Percentiles rank a stretch among this genome's conserved stretches.
phyloP scores from a whole-genome alignment of 2,888 invertebrate genomes.

The Amphipoea lucens region DNA sequence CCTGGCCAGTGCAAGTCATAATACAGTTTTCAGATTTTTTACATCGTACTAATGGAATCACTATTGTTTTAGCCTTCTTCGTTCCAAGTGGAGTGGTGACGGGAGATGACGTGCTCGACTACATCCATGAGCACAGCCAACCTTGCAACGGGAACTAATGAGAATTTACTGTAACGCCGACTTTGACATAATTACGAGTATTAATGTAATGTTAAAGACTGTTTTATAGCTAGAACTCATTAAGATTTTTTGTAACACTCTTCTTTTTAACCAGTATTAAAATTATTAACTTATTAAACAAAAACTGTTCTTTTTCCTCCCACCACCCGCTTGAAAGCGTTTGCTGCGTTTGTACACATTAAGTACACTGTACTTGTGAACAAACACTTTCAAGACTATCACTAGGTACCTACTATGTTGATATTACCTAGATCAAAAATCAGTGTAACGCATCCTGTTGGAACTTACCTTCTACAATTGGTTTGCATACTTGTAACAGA shows the following conservation, averaged over 20 bases:
- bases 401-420: neutral
- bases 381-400: neutral
- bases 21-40: neutral
- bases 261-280: conserved; percentile 20
- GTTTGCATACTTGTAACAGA: neutral
- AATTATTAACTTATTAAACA: neutral
- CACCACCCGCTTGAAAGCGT: neutral
- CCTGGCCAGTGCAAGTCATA: neutral
- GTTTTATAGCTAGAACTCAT: neutral
- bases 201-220: conserved; percentile 12
- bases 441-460: neutral
- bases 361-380: neutral
- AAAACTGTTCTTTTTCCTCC: no score
- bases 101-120: conserved; percentile 66
- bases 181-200: conserved; percentile 8
- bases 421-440: neutral
- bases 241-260: neutral
- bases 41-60: neutral
- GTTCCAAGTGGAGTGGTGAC: conserved; percentile 62
- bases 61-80: conserved; percentile 62
- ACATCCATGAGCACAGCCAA: conserved; percentile 50
- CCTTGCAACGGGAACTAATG: conserved; percentile 29
- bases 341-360: neutral
- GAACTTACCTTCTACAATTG: neutral
- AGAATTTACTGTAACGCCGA: neutral